These are phyloP conservation scores for Drosophila niveifrons DNA, from an alignment of 2,888 invertebrate species.

Conservation along the genomic window DNA sequence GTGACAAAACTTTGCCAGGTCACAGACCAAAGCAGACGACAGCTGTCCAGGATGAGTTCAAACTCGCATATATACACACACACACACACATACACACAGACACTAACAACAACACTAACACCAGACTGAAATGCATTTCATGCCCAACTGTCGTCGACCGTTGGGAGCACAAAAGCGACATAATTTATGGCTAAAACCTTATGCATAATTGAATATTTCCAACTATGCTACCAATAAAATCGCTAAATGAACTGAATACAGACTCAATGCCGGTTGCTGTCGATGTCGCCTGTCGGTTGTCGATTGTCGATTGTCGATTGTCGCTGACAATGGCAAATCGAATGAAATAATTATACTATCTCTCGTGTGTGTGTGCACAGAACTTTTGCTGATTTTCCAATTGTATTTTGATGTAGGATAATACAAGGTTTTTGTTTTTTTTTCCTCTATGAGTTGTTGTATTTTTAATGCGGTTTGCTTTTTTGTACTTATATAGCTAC, in stretches of 20 bases:
- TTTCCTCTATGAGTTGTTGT: neutral
- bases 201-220: constrained; percentile 46
- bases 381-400: constrained; percentile 1
- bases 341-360: constrained; percentile 7
- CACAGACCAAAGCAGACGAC: constrained; percentile 20
- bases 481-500: too few relatives aligned
- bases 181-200: constrained; percentile 35
- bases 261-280: neutral
- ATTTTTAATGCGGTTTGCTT: neutral
- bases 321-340: constrained; percentile 12
- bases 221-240: constrained; percentile 31
- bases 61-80: neutral
- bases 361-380: neutral
- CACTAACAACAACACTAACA: neutral
- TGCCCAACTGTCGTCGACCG: neutral
- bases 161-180: constrained; percentile 21
- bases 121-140: constrained; percentile 11
- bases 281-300: neutral
- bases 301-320: neutral
- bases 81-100: neutral
- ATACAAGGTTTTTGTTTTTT: neutral
- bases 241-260: constrained; percentile 19
- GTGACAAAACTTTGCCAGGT: constrained; percentile 66
- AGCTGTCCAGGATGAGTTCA: neutral
- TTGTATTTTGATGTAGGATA: neutral